phyloP scores from a whole-genome alignment of 2,888 invertebrate species.

The Drosophila neonasuta region DNA sequence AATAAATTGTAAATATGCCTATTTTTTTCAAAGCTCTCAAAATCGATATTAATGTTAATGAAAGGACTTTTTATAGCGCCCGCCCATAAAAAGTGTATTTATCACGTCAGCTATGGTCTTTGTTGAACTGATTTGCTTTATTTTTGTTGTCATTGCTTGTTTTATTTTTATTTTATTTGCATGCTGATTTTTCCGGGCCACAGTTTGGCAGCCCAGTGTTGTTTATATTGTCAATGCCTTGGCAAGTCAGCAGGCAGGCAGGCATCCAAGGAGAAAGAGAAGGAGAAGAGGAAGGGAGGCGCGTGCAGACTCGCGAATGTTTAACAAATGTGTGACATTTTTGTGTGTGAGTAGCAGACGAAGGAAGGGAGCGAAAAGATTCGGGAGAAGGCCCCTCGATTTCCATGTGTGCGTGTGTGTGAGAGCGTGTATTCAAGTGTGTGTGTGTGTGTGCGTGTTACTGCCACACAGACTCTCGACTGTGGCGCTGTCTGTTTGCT shows the following conservation, averaged over 20 bases:
- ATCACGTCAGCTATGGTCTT: slow-evolving; percentile 1
- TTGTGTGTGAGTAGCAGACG: slow-evolving; percentile 57
- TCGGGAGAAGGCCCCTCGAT: slow-evolving; percentile 19
- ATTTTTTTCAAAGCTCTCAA: background rate
- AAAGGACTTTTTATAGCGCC: background rate
- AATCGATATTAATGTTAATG: background rate
- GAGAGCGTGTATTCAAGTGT: background rate
- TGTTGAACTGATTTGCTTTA: slow-evolving; percentile 38
- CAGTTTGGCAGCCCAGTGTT: slow-evolving; percentile 63
- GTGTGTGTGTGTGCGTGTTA: slow-evolving; percentile 1
- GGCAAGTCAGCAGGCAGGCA: slow-evolving; percentile 11
- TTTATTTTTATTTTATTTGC: slow-evolving; percentile 71
- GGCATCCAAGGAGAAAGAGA: background rate
- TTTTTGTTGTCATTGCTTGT: slow-evolving; percentile 34
- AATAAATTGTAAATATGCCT: background rate
- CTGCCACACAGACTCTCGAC: slow-evolving; percentile 37
- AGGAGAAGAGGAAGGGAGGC: slow-evolving; percentile 28
- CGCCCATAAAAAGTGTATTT: slow-evolving; percentile 29
- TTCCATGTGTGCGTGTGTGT: slow-evolving; percentile 18
- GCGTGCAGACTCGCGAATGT: slow-evolving; percentile 68
- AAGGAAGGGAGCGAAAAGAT: slow-evolving; percentile 10
- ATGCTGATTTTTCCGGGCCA: slow-evolving; percentile 68
- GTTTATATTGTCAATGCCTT: slow-evolving; percentile 60
- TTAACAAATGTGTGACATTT: slow-evolving; percentile 78
- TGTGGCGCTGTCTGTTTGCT: slow-evolving; percentile 63